phyloP scores from a whole-genome alignment of 2,888 invertebrate genomes.

The Oscheius onirici region DNA sequence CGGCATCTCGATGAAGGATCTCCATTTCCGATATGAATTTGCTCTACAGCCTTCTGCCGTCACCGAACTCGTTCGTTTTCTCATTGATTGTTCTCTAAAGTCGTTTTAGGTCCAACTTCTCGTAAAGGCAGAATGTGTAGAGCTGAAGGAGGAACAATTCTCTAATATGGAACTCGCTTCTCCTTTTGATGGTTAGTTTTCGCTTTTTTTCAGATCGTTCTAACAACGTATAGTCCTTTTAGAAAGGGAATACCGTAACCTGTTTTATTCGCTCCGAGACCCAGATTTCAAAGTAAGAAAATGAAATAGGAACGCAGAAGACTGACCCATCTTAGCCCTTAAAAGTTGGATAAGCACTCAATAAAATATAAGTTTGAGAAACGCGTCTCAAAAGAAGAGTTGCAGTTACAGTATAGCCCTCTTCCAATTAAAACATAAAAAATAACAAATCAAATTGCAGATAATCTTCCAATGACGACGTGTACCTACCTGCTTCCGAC shows the following conservation, averaged over 20 bases:
- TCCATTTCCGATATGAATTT: conserved; percentile 56
- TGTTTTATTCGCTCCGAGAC: too few species aligned
- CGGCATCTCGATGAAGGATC: conserved; percentile 55
- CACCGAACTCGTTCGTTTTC: conserved; percentile 44
- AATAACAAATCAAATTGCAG: too few species aligned
- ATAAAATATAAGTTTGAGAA: too few species aligned
- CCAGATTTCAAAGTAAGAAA: too few species aligned
- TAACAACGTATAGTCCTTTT: too few species aligned
- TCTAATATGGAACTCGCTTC: conserved; percentile 37
- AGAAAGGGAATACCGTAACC: background rate
- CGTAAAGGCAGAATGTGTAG: conserved; percentile 47
- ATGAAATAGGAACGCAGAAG: too few species aligned
- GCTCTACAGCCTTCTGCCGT: conserved; percentile 61
- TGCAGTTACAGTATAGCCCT: too few species aligned
- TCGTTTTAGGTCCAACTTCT: conserved; percentile 45
- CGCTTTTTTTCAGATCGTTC: too few species aligned
- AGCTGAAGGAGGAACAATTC: conserved; percentile 35
- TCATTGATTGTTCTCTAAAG: background rate
- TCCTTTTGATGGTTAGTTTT: conserved; percentile 45
- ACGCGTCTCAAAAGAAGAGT: too few species aligned
- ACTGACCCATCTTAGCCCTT: too few species aligned
- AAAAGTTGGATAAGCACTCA: too few species aligned
- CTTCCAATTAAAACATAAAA: too few species aligned
- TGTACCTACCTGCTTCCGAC: conserved; percentile 39
- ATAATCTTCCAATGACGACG: background rate